Base-by-base conservation (phyloP, 2,797 vertebrate species). In the Lutjanus argentimaculatus region DNA sequence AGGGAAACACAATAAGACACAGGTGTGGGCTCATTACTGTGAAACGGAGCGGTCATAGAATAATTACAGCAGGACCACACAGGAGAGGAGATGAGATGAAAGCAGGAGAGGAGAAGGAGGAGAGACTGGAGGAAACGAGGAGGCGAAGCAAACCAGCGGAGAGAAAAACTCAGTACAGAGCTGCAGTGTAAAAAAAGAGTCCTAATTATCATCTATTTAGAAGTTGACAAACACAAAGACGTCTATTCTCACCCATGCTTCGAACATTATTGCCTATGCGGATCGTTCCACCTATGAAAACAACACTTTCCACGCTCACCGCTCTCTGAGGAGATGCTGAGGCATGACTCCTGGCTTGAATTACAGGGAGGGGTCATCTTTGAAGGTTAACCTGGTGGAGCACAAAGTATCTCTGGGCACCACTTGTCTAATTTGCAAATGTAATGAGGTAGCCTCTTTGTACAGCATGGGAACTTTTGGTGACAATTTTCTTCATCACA, bases 201-300 rank as follows among this genome's bases (percentile, higher is more conserved):
- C 22, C 55, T 21, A 7, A 36, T 65, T 55, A 75, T 13, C 17
- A 59, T 36, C 12, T 7, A 22, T 2, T 58, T 25, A 55, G 40
- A 16, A 55, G 36, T 36, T 36, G 30, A 36, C 30, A 36, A 36
- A 36, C 30, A 36, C 30, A 36, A 3, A 36, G 30, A 36, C 30
- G 6, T 36, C 30, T 36, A 36, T 36, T 36, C 30, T 36, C 30
- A 36, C 30, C 30, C 86, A 72, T 87, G 87, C 88, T 88, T 82
- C 85, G 78, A 85, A 59, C 66, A 77, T 85, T 86, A 77, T 79
- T 90, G 80, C 88, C 80, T 83, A 85, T 91, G 90, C 93, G 93
- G 82, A 92, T 94, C 93, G 90, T 80, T 92, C 82, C 91, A 90
- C 85, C 91, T 90, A 94, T 64, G n/a, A 75, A 88, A 91, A 94